Evolutionary conservation across 2,113 vertebrate genomes (phyloP).

Genomic region (Myotis yumanensis): DNA sequence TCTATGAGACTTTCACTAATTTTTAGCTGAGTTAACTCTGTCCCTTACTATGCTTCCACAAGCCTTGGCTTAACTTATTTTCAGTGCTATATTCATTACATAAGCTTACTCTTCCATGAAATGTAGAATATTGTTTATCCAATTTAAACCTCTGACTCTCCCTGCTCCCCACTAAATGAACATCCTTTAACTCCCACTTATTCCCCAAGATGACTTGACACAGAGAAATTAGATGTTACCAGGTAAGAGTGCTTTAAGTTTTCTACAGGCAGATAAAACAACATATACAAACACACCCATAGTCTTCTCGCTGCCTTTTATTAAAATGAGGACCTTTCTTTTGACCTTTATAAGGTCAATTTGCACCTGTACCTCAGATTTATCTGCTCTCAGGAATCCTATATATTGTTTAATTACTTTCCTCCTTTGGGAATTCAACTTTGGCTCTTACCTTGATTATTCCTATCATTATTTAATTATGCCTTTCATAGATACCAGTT

Average conservation of each 20-base stretch:
- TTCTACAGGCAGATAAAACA: not conserved
- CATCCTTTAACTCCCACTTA: not conserved
- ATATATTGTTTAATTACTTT: not conserved
- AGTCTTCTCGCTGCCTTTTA: not conserved
- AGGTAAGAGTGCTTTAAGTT: not conserved
- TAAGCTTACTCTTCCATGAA: not conserved
- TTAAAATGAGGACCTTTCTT: not conserved
- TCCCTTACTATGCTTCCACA: not conserved
- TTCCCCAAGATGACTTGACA: not conserved
- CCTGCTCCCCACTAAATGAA: not conserved
- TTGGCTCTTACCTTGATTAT: not conserved
- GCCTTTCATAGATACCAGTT: not conserved
- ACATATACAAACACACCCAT: not conserved
- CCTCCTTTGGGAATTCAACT: not conserved
- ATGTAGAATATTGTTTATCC: not conserved
- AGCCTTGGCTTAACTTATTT: not conserved
- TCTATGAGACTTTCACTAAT: not conserved
- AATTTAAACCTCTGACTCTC: not conserved
- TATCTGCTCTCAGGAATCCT: not conserved
- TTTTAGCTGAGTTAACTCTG: not conserved
- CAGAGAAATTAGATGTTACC: not conserved
- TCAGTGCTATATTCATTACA: not conserved
- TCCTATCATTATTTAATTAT: not conserved
- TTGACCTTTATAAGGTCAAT: not conserved
- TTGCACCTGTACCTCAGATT: fast-evolving